These are phyloP conservation scores for Vesta saturnalis DNA, from an alignment of 2,888 invertebrate species.

Conservation along the genomic window DNA sequence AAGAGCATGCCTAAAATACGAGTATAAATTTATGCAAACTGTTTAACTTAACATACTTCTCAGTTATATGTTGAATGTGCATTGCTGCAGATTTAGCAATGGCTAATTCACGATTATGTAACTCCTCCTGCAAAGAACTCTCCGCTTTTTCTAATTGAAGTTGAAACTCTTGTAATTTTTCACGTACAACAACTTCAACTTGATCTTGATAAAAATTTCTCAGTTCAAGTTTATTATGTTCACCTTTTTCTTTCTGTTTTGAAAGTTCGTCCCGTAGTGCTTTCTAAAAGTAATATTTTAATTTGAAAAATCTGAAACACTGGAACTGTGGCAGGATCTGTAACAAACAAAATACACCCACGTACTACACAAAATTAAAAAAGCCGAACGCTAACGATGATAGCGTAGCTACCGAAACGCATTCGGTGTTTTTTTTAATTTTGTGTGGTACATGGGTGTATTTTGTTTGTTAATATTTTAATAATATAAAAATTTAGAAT, in stretches of 20 bases:
- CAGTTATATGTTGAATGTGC: constrained; percentile 76
- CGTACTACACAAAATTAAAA: no score
- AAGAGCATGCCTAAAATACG: constrained; percentile 70
- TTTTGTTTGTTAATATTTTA: no score
- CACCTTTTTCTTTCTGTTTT: constrained; percentile 65
- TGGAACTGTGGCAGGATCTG: no score
- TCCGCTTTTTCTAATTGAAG: constrained; percentile 77
- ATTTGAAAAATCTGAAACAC: constrained; percentile 19
- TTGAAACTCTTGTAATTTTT: constrained; percentile 81
- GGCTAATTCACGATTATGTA: constrained; percentile 71
- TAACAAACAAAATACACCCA: no score
- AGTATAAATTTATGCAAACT: neutral
- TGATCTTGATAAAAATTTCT: constrained; percentile 83
- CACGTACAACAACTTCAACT: constrained; percentile 79
- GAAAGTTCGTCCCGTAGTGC: constrained; percentile 59
- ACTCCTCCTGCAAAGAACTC: constrained; percentile 70
- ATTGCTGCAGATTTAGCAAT: constrained; percentile 76
- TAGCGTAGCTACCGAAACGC: no score
- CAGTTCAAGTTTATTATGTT: constrained; percentile 73
- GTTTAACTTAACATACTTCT: constrained; percentile 63
- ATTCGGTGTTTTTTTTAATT: no score
- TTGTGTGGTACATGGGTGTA: no score
- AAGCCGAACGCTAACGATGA: no score
- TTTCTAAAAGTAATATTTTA: constrained; percentile 56
- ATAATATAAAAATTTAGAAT: no score